Conservation (phyloP, 2,113 vertebrate genomes). For the Caracal caracal region DNA sequence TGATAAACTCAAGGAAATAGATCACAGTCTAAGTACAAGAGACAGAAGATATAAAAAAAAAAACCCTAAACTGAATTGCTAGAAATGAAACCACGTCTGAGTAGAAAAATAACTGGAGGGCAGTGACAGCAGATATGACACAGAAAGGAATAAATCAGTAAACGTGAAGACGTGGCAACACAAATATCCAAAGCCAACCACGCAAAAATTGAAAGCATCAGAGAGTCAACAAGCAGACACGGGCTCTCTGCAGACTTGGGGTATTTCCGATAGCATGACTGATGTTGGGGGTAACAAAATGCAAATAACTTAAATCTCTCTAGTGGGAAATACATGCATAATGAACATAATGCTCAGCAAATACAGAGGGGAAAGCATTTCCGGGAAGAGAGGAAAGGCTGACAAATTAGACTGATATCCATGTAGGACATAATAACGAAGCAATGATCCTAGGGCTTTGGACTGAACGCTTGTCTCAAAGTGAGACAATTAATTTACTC, state of each 20-base stretch:
- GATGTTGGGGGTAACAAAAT: background rate
- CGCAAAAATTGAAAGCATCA: no score
- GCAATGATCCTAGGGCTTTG: background rate
- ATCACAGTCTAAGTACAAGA: background rate
- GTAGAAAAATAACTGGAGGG: background rate
- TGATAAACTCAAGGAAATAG: background rate
- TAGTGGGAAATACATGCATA: background rate
- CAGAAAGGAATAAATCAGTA: background rate
- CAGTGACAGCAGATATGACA: background rate
- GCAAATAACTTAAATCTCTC: background rate
- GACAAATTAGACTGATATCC: background rate
- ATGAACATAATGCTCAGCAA: background rate
- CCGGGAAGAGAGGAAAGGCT: background rate
- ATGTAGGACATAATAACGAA: background rate
- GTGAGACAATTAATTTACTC: no score
- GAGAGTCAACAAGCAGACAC: fast-evolving
- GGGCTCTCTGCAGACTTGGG: no score
- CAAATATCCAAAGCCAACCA: background rate
- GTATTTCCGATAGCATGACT: background rate
- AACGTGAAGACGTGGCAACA: fast-evolving
- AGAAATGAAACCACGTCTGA: background rate
- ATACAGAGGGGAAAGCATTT: background rate
- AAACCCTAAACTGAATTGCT: background rate
- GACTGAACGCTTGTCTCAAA: background rate
- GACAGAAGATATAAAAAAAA: background rate